These are phyloP conservation scores for Latrodectus hesperus DNA, from an alignment of 2,888 invertebrate genomes.

Conservation along the genomic window DNA sequence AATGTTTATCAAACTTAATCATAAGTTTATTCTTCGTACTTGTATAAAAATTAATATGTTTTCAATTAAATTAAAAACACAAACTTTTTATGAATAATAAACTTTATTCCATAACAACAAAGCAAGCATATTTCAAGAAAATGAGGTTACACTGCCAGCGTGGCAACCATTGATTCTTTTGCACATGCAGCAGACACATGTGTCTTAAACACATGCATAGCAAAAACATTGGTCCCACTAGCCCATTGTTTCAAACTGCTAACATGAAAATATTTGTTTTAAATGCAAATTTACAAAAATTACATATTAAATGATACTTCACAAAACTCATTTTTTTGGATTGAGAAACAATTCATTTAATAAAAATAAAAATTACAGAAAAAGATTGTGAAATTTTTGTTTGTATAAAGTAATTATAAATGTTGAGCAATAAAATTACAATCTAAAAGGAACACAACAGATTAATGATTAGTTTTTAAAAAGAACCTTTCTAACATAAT, in stretches of 20 bases:
- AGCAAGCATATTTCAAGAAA: conserved; percentile 59
- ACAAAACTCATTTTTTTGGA: too few relatives aligned
- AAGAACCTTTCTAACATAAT: too few relatives aligned
- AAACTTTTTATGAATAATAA: conserved; percentile 55
- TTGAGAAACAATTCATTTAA: too few relatives aligned
- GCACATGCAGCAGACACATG: conserved; percentile 13
- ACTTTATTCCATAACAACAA: conserved; percentile 69
- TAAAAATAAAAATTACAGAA: too few relatives aligned
- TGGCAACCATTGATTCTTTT: conserved; percentile 56
- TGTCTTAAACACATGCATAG: conserved; percentile 26
- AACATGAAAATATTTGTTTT: conserved; percentile 3
- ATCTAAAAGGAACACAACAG: too few relatives aligned
- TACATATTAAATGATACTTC: neutral
- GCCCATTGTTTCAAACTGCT: conserved; percentile 26
- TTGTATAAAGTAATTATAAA: too few relatives aligned
- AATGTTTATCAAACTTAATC: too few relatives aligned
- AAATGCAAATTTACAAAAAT: conserved; percentile 4
- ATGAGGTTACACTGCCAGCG: conserved; percentile 68
- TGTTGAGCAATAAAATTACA: too few relatives aligned
- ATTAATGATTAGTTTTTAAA: too few relatives aligned
- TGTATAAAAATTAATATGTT: too few relatives aligned
- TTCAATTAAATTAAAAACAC: neutral
- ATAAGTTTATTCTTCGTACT: too few relatives aligned
- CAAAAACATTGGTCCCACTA: conserved; percentile 63
- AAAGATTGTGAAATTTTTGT: too few relatives aligned